These are phyloP conservation scores for Pandemis cinnamomeana DNA, from an alignment of 2,888 invertebrate species.

Conservation along the genomic window DNA sequence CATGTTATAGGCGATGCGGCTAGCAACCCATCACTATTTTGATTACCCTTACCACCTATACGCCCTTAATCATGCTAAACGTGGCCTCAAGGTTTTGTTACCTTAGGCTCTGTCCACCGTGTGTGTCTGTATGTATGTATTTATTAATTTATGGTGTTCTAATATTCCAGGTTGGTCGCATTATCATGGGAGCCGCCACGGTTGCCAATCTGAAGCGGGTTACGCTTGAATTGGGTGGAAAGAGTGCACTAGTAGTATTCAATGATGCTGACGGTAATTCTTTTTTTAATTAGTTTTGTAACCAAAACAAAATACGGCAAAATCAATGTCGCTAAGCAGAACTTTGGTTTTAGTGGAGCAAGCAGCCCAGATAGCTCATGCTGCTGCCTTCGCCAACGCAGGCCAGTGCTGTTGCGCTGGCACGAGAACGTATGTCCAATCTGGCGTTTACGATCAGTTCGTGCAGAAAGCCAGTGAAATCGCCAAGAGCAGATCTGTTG, in stretches of 20 bases:
- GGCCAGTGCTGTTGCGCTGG: constrained; percentile 87
- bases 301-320: background rate
- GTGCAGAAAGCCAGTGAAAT: constrained; percentile 89
- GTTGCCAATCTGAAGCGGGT: constrained; percentile 92
- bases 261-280: constrained; percentile 90
- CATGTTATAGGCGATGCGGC: too few species aligned
- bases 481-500: constrained; percentile 89
- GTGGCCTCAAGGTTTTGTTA: too few species aligned
- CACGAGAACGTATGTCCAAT: constrained; percentile 95
- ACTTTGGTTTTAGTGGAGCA: constrained; percentile 65
- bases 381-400: constrained; percentile 74
- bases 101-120: too few species aligned
- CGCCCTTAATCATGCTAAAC: too few species aligned
- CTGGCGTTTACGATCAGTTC: constrained; percentile 94
- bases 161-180: constrained; percentile 79
- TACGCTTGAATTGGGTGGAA: constrained; percentile 94
- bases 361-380: constrained; percentile 75
- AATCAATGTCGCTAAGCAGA: background rate
- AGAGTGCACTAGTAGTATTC: constrained; percentile 94
- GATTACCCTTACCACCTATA: too few species aligned
- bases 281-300: background rate
- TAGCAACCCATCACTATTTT: too few species aligned
- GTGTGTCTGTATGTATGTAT: background rate
- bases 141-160: background rate
- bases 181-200: constrained; percentile 87